Percentiles rank a stretch among this genome's conserved stretches.
Conservation (phyloP, 2,113 vertebrate genomes). For the Budorcas taxicolor region DNA sequence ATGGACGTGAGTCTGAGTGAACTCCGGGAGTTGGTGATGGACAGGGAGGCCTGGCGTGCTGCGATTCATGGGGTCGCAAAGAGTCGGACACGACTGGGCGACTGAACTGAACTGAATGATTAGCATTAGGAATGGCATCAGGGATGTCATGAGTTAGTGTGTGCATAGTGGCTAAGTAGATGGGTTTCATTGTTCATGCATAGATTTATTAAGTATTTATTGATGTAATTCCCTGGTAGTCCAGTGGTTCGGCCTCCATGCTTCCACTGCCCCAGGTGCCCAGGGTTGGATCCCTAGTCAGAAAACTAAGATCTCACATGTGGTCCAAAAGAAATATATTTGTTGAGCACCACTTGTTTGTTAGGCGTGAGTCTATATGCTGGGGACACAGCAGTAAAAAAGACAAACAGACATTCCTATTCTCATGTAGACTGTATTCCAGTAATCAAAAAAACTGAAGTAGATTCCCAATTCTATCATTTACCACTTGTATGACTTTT, state of each 20-base stretch:
- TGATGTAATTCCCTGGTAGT: neutral
- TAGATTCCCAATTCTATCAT: neutral
- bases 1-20: no score
- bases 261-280: neutral
- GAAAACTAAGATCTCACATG: neutral
- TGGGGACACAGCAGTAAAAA: neutral
- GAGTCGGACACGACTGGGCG: fast-evolving
- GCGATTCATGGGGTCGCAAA: neutral
- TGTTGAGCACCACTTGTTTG: neutral
- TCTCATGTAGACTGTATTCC: neutral
- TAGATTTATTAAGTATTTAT: slow-evolving; percentile 15
- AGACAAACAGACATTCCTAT: neutral
- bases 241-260: neutral
- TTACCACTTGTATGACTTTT: neutral
- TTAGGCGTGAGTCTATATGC: neutral
- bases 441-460: neutral
- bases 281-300: neutral
- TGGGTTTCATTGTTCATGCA: neutral
- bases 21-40: neutral
- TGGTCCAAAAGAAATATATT: neutral
- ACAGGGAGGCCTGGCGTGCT: neutral
- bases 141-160: neutral
- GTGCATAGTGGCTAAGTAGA: neutral
- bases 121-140: neutral
- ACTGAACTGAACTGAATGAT: neutral